These are phyloP conservation scores for Scaptomyza reducta DNA, from an alignment of 2,888 invertebrate genomes.

Conservation along the genomic window DNA sequence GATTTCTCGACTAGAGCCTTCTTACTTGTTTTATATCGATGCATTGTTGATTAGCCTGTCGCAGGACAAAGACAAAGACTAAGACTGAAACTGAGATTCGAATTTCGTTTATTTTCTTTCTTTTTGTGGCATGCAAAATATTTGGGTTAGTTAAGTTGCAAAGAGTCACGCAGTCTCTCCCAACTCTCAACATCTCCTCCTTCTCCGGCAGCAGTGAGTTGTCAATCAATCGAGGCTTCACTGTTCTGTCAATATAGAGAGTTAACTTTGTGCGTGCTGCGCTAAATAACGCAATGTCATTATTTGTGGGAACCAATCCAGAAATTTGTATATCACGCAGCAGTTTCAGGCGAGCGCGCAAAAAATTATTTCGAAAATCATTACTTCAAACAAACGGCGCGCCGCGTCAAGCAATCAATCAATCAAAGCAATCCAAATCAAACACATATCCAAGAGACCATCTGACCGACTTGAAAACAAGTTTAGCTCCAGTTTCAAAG, in stretches of 20 bases:
- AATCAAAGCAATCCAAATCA: conserved; percentile 72
- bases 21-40: conserved; percentile 56
- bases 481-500: conserved; percentile 44
- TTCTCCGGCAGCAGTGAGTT: conserved; percentile 40
- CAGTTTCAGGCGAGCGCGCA: conserved; percentile 25
- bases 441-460: conserved; percentile 46
- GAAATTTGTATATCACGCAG: conserved; percentile 57
- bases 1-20: no score
- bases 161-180: conserved; percentile 61
- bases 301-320: conserved; percentile 77
- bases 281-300: conserved; percentile 68
- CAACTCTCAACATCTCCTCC: neutral
- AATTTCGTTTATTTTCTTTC: conserved; percentile 18
- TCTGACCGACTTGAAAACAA: conserved; percentile 46
- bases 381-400: conserved; percentile 63
- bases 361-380: conserved; percentile 66
- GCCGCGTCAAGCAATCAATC: conserved; percentile 72
- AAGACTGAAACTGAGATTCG: neutral
- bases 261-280: conserved; percentile 24
- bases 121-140: conserved; percentile 42
- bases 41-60: conserved; percentile 66
- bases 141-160: conserved; percentile 58
- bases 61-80: conserved; percentile 20
- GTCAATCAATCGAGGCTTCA: conserved; percentile 63
- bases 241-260: conserved; percentile 34